Conservation (phyloP, 2,797 vertebrate species). For the Pagetopsis macropterus region DNA sequence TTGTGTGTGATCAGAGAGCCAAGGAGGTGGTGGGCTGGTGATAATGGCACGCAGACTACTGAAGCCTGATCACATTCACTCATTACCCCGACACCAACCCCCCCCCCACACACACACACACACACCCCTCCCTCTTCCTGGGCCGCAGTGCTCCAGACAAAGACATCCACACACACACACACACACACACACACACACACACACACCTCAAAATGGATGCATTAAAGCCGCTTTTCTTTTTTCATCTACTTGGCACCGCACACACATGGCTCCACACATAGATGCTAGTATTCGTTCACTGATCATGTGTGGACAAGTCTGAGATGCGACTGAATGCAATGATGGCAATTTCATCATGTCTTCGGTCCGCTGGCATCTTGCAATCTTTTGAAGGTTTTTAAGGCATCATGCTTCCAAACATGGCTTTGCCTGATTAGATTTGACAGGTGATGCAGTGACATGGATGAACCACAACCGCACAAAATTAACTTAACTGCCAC, state of each 20-base stretch:
- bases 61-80: constrained; percentile 68
- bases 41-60: constrained; percentile 62
- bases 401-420: background rate
- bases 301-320: background rate
- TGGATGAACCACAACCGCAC: background rate
- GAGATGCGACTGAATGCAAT: background rate
- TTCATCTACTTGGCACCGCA: constrained; percentile 3
- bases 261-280: constrained; percentile 18
- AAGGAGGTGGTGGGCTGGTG: constrained; percentile 38
- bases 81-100: constrained; percentile 47
- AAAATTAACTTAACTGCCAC: background rate
- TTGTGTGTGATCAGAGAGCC: constrained; percentile 43
- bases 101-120: constrained; percentile 33
- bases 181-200: too few relatives aligned
- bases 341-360: constrained; percentile 2
- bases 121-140: constrained; percentile 32
- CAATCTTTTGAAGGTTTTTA: background rate
- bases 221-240: constrained; percentile 22
- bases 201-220: constrained; percentile 63
- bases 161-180: constrained; percentile 52
- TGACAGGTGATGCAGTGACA: background rate
- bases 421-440: background rate
- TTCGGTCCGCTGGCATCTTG: background rate
- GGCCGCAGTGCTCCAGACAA: constrained; percentile 71
- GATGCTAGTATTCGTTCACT: constrained; percentile 6